phyloP scores from a whole-genome alignment of 2,888 invertebrate genomes.

The Auanema freiburgensis region DNA sequence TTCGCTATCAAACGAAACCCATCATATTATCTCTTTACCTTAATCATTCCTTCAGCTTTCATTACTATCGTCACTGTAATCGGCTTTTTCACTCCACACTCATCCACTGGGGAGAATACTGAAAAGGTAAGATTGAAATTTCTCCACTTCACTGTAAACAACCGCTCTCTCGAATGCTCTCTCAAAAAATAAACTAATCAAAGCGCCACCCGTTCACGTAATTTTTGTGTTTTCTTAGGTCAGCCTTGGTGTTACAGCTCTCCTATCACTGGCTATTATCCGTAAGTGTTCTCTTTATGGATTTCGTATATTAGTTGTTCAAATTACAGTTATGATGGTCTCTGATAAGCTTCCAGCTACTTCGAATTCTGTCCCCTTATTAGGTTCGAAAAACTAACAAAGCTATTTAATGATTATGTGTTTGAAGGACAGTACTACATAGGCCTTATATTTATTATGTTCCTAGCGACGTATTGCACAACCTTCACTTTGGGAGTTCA shows the following conservation, averaged over 20 bases:
- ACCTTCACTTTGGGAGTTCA: slow-evolving; percentile 56
- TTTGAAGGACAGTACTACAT: slow-evolving; percentile 44
- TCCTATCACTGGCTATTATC: slow-evolving; percentile 58
- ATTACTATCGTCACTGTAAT: slow-evolving; percentile 63
- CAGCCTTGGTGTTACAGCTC: slow-evolving; percentile 58
- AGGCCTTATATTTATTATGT: slow-evolving; percentile 61
- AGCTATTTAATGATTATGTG: not conserved
- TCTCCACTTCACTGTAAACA: slow-evolving; percentile 1
- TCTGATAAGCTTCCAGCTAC: slow-evolving; percentile 62
- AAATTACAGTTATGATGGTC: slow-evolving; percentile 59
- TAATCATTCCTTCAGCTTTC: slow-evolving; percentile 61
- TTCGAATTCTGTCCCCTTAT: slow-evolving; percentile 55
- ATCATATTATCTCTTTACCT: slow-evolving; percentile 61
- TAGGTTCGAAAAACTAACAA: slow-evolving; percentile 30
- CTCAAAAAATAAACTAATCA: slow-evolving; percentile 1
- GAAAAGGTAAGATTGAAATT: slow-evolving; percentile 49
- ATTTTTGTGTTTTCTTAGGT: slow-evolving; percentile 28
- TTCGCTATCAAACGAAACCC: slow-evolving; percentile 63
- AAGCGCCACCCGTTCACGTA: not conserved
- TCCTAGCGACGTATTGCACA: slow-evolving; percentile 59
- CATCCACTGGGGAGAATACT: slow-evolving; percentile 62
- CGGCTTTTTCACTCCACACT: slow-evolving; percentile 63
- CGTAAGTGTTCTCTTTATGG: slow-evolving; percentile 44
- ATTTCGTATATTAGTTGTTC: too few relatives aligned
- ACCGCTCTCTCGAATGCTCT: slow-evolving; percentile 13